Evolutionary conservation across 2,888 invertebrate species (phyloP), one percentile per base, ranked within the genome.

Genomic region (Limnephilus marmoratus): DNA sequence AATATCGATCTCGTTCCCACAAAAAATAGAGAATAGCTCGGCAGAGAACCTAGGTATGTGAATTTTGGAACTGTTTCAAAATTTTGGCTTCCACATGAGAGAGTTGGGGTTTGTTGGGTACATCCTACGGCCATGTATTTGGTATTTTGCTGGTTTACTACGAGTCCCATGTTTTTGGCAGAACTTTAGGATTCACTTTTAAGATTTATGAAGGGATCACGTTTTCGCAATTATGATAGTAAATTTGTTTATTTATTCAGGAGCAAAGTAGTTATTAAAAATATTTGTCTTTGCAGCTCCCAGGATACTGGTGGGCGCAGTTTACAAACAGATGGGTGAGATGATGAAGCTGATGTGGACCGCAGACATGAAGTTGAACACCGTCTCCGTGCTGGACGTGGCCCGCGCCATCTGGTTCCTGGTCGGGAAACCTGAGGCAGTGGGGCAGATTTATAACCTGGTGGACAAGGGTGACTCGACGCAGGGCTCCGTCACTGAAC

Each of bases 291-390:
- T 90, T 49, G 24, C 95, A 98, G 98, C 98, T 93, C 98, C 98
- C 0, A 97, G 99, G 85, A 96, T 99, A 91, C 97, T 99, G 80
- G 97, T 98, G 94, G 99, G 98, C 92, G 98, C 98, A 81, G 97
- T 99, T 94, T 99, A 99, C 95, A 98, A 98, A 94, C 97, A 98
- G 94, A 96, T 99, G 53, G 97, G 97, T 81, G 98, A 99, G 95
- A 98, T 98, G 94, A 98, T 99, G 98, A 98, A 98, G 95, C 96
- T 99, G 80, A 96, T 99, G 37, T 99, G 99, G 99, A 98, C 98
- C 82, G 97, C 97, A 18, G 97, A 98, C 93, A 96, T 99, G 94
- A 97, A 97, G 94, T 97, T 98, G 96, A 98, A 99, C 95, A 99
- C 99, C 0, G 97, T 99, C 41, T 98, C 99, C 95, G 98, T 98